These are phyloP conservation scores for Elysia chlorotica DNA, from an alignment of 1,140 invertebrate species.

Conservation along the genomic window DNA sequence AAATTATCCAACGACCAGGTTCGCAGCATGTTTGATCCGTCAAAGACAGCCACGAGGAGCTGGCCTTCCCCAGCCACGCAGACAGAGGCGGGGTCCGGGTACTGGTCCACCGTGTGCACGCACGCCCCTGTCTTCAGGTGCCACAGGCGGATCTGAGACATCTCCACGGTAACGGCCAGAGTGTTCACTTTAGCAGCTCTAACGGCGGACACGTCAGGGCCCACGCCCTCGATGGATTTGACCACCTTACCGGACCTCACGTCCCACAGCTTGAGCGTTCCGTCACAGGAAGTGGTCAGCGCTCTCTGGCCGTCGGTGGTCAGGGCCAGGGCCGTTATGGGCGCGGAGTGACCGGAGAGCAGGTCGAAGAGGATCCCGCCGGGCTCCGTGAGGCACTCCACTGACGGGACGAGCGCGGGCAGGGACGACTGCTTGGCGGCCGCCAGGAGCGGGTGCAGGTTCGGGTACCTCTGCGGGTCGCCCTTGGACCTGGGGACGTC, in stretches of 20 bases:
- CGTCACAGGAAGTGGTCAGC: slow-evolving; percentile 52
- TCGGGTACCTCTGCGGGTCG: slow-evolving; percentile 53
- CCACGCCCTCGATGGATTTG: slow-evolving; percentile 49
- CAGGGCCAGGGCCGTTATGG: slow-evolving; percentile 52
- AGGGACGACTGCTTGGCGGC: slow-evolving; percentile 46
- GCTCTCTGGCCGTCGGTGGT: slow-evolving; percentile 53
- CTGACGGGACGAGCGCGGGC: slow-evolving; percentile 50
- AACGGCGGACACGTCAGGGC: slow-evolving; percentile 44
- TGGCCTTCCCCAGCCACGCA: slow-evolving; percentile 45
- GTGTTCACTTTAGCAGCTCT: slow-evolving; percentile 40
- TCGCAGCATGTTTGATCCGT: slow-evolving; percentile 51
- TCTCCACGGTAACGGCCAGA: slow-evolving; percentile 47
- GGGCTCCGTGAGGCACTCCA: slow-evolving; percentile 52
- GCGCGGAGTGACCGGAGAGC: slow-evolving; percentile 52
- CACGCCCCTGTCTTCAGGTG: slow-evolving; percentile 37
- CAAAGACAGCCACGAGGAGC: slow-evolving; percentile 50
- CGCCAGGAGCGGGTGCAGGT: slow-evolving; percentile 39
- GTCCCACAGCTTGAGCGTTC: slow-evolving; percentile 59
- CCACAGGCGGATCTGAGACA: slow-evolving; percentile 49
- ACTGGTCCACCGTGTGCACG: slow-evolving; percentile 38
- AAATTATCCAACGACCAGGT: slow-evolving; percentile 48
- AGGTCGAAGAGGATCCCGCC: slow-evolving; percentile 55
- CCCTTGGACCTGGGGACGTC: slow-evolving; percentile 46
- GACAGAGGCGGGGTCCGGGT: slow-evolving; percentile 49
- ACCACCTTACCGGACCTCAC: slow-evolving; percentile 50